phyloP scores from a whole-genome alignment of 2,888 invertebrate genomes.

The Drosophila parthenogenetica region DNA sequence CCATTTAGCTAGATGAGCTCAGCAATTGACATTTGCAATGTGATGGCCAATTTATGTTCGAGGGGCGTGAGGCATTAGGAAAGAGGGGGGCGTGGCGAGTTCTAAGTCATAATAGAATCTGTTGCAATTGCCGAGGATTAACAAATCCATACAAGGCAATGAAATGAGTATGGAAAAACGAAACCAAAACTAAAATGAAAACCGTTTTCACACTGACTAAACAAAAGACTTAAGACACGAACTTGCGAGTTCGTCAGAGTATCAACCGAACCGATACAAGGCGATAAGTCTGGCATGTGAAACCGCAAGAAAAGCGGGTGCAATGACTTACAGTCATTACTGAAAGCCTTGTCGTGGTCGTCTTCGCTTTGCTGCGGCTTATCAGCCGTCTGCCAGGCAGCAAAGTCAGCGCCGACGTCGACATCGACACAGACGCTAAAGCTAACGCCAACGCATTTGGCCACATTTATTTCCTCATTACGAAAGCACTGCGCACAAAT shows the following conservation, averaged over 20 bases:
- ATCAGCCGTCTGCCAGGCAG: slow-evolving; percentile 40
- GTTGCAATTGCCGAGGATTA: slow-evolving; percentile 5
- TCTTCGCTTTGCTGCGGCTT: slow-evolving; percentile 43
- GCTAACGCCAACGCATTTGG: slow-evolving; percentile 69
- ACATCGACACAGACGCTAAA: slow-evolving; percentile 26
- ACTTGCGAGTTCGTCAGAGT: slow-evolving; percentile 43
- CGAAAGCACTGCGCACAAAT: slow-evolving; percentile 62
- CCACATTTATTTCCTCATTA: slow-evolving; percentile 78
- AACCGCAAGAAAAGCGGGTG: slow-evolving; percentile 48
- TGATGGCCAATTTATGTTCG: slow-evolving; percentile 18
- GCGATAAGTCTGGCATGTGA: slow-evolving; percentile 45
- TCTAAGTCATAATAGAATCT: slow-evolving; percentile 24
- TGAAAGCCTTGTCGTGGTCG: slow-evolving; percentile 13
- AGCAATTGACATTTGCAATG: slow-evolving; percentile 67
- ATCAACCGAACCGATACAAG: slow-evolving; percentile 45
- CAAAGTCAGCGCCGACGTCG: slow-evolving; percentile 3
- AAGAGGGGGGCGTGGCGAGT: slow-evolving; percentile 13
- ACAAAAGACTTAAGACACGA: slow-evolving; percentile 62
- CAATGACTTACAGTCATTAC: slow-evolving; percentile 52
- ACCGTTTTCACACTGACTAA: slow-evolving; percentile 22
- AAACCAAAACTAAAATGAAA: neutral
- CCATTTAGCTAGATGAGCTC: slow-evolving; percentile 62
- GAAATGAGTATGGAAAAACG: neutral
- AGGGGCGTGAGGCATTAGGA: slow-evolving; percentile 9
- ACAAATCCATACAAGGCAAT: slow-evolving; percentile 7